These are phyloP conservation scores for Paratilapia polleni DNA, from an alignment of 2,113 vertebrate species.

Conservation along the genomic window DNA sequence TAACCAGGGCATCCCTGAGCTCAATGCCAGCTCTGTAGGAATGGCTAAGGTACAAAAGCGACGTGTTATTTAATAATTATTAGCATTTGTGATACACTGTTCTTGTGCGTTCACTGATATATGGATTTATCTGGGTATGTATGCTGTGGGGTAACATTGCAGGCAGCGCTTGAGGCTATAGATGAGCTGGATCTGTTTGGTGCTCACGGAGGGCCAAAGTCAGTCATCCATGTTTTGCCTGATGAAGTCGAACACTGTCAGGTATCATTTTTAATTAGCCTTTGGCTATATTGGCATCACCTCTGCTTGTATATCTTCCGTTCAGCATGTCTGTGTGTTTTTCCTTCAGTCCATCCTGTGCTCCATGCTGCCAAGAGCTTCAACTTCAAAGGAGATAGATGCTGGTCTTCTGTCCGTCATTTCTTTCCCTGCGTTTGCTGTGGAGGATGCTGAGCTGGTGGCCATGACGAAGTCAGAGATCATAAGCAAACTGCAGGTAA, in stretches of 20 bases:
- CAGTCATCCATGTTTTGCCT: constrained; percentile 96
- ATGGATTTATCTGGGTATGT: background rate
- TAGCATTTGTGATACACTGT: background rate
- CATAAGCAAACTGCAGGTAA: constrained; percentile 93
- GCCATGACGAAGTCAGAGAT: constrained; percentile 96
- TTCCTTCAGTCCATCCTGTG: constrained; percentile 91
- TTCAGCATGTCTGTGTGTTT: background rate
- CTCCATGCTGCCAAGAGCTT: constrained; percentile 97
- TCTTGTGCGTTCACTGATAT: background rate
- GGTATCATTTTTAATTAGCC: constrained; percentile 75
- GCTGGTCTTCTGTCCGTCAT: constrained; percentile 95
- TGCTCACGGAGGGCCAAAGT: constrained; percentile 92
- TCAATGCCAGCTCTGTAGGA: constrained; percentile 97
- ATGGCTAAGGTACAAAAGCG: constrained; percentile 90
- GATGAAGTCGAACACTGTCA: constrained; percentile 98
- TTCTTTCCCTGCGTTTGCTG: constrained; percentile 98
- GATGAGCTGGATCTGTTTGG: constrained; percentile 98
- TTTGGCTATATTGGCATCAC: background rate
- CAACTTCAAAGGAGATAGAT: constrained; percentile 97
- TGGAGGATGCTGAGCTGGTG: constrained; percentile 93
- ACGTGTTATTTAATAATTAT: background rate
- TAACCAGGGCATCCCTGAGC: constrained; percentile 96
- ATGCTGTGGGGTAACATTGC: background rate
- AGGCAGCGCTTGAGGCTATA: constrained; percentile 98
- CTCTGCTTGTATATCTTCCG: constrained; percentile 5